Evolutionary conservation across 1,140 invertebrate species (phyloP).

Genomic region (Teleogryllus occipitalis): DNA sequence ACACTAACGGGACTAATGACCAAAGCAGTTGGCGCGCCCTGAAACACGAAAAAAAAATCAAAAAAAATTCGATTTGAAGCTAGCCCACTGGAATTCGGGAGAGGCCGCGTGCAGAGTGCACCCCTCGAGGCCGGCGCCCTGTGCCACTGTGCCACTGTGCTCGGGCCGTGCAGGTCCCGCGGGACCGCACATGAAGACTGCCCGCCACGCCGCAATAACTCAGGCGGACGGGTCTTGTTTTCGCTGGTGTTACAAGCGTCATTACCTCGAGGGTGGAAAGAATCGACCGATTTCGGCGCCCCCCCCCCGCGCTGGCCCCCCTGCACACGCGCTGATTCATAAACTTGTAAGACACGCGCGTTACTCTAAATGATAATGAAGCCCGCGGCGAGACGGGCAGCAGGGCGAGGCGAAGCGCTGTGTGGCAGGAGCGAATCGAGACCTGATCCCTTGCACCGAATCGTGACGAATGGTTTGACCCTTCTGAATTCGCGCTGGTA

Average conservation of each 20-base stretch:
- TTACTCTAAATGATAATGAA: not conserved
- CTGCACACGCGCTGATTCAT: not conserved
- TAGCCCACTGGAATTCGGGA: no score
- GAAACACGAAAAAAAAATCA: no score
- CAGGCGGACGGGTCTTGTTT: not conserved
- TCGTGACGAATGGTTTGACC: not conserved
- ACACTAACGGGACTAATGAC: no score
- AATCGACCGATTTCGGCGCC: not conserved
- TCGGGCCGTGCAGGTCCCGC: not conserved
- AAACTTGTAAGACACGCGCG: not conserved
- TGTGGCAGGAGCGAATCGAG: not conserved
- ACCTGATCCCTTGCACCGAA: not conserved
- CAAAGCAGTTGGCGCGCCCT: no score
- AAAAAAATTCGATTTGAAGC: no score
- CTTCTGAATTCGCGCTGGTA: not conserved
- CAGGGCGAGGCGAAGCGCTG: not conserved
- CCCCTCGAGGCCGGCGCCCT: no score
- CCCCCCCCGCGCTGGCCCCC: no score
- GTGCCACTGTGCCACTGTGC: not conserved
- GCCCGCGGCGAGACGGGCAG: not conserved
- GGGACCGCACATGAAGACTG: not conserved
- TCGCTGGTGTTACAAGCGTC: conserved; percentile 3
- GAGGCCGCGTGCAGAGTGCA: no score
- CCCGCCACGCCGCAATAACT: not conserved
- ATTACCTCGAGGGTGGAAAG: not conserved